phyloP scores from a whole-genome alignment of 2,113 vertebrate genomes.

The Zonotrichia leucophrys region DNA sequence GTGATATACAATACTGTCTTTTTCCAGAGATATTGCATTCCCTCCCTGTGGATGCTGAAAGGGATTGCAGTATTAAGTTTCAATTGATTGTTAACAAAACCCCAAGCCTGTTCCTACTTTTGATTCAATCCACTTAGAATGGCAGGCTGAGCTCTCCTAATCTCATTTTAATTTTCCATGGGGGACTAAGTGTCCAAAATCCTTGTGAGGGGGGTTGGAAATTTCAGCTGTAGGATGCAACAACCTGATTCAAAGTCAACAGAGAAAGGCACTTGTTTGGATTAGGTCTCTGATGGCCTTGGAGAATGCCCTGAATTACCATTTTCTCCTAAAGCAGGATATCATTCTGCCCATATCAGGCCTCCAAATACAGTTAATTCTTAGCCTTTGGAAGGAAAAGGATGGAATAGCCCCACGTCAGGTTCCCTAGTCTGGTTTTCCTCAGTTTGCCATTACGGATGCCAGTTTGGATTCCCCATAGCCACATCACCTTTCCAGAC shows the following conservation, averaged over 20 bases:
- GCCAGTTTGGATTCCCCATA: background rate
- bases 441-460: background rate
- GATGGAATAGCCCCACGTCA: background rate
- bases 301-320: background rate
- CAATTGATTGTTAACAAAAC: slow-evolving; percentile 59
- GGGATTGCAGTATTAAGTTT: slow-evolving; percentile 42
- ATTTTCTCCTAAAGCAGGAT: background rate
- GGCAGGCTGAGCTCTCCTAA: slow-evolving; percentile 52
- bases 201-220: background rate
- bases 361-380: background rate
- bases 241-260: background rate
- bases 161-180: slow-evolving; percentile 62
- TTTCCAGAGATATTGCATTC: slow-evolving; percentile 52
- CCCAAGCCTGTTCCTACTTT: slow-evolving; percentile 31
- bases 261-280: background rate
- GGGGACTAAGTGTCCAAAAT: slow-evolving; percentile 38
- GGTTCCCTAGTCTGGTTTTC: background rate
- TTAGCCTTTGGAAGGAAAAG: background rate
- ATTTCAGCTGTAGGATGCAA: slow-evolving; percentile 1
- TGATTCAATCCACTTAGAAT: slow-evolving; percentile 63
- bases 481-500: background rate
- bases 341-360: background rate
- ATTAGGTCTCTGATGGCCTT: background rate
- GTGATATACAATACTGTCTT: slow-evolving; percentile 36
- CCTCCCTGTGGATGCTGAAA: slow-evolving; percentile 49